Conservation (phyloP, 2,113 vertebrate genomes). For the Plotosus lineatus region DNA sequence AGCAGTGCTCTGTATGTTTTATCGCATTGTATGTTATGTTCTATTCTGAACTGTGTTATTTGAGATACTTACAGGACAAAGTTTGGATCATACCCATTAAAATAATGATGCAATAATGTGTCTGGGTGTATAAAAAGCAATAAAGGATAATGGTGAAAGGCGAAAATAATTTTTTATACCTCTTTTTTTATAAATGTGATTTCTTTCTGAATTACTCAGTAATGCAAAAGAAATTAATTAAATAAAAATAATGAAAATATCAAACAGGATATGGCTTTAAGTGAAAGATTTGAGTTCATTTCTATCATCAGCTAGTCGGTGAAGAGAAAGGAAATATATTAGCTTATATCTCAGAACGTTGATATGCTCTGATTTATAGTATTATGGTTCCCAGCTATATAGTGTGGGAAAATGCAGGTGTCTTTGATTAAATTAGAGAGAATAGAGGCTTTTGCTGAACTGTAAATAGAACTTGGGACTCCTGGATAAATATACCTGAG, state of each 20-base stretch:
- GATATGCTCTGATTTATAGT: slow-evolving; percentile 59
- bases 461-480: slow-evolving; percentile 39
- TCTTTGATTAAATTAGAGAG: slow-evolving; percentile 55
- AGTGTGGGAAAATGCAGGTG: slow-evolving; percentile 36
- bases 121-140: not conserved
- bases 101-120: not conserved
- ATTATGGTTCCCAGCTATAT: slow-evolving; percentile 48
- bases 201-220: slow-evolving; percentile 21
- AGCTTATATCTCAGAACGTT: slow-evolving; percentile 49
- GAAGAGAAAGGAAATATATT: slow-evolving; percentile 57
- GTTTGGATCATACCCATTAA: not conserved
- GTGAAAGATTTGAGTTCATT: slow-evolving; percentile 30
- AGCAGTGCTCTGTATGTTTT: not conserved
- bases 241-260: not conserved
- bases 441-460: slow-evolving; percentile 51
- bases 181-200: slow-evolving; percentile 10
- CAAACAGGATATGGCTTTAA: slow-evolving; percentile 51
- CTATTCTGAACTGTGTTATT: not conserved
- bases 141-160: not conserved
- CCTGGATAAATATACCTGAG: slow-evolving; percentile 36
- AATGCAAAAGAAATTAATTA: not conserved
- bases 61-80: slow-evolving; percentile 15
- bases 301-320: slow-evolving; percentile 52
- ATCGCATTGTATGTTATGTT: not conserved
- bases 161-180: not conserved